Evolutionary conservation across 2,888 invertebrate species (phyloP).

Genomic region (Epinotia nisella): DNA sequence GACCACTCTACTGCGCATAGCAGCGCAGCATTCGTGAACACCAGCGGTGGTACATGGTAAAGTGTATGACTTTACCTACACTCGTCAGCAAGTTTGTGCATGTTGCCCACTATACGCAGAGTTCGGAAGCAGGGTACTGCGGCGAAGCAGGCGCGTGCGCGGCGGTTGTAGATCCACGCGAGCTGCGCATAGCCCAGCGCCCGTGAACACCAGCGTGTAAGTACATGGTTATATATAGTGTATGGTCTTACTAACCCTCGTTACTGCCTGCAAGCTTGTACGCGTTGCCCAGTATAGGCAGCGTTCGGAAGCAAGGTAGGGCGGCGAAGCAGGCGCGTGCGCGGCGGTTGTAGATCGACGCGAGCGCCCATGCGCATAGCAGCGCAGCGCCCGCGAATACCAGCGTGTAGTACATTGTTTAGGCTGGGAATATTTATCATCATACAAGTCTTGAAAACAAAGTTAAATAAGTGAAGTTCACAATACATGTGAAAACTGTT

Average conservation of each 20-base stretch:
- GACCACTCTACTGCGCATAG: too few species aligned
- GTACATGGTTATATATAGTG: background rate
- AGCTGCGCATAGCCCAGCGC: slow-evolving; percentile 43
- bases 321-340: slow-evolving; percentile 53
- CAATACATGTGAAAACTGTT: too few species aligned
- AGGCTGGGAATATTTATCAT: background rate
- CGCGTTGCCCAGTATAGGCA: slow-evolving; percentile 64
- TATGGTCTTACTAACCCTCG: slow-evolving; percentile 50
- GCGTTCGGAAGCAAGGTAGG: slow-evolving; percentile 56
- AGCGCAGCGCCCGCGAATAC: slow-evolving; percentile 37
- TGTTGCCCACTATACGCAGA: slow-evolving; percentile 63
- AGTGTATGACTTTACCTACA: slow-evolving; percentile 48
- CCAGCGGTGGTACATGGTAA: slow-evolving; percentile 41
- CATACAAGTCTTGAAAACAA: too few species aligned
- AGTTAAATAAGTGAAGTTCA: too few species aligned
- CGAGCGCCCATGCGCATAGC: slow-evolving; percentile 47
- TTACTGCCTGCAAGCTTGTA: slow-evolving; percentile 56
- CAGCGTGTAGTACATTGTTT: slow-evolving; percentile 41
- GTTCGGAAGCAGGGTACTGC: slow-evolving; percentile 57
- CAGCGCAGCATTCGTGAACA: slow-evolving; percentile 35
- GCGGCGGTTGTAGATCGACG: slow-evolving; percentile 54
- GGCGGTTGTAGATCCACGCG: slow-evolving; percentile 34
- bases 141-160: slow-evolving; percentile 54
- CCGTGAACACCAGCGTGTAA: slow-evolving; percentile 41
- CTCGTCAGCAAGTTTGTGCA: slow-evolving; percentile 54